Base-by-base conservation (phyloP, 2,113 vertebrate genomes). In the Hepsetus odoe region DNA sequence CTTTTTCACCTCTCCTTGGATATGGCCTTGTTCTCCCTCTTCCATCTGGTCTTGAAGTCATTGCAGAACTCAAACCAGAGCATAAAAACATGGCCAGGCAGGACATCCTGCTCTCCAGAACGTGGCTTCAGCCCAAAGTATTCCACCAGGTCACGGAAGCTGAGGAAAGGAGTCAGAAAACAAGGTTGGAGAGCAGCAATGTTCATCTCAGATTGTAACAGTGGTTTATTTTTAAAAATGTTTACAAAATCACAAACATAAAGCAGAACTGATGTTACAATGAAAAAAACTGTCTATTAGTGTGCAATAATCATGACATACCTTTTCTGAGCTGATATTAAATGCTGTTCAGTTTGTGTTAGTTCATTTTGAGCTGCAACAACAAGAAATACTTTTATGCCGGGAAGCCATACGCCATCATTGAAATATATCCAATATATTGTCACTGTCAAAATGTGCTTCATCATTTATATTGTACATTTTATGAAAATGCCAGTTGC, bases 41-140 rank as follows among this genome's bases (percentile, higher is more conserved):
- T 98, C 97, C 97, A 99, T 83, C 95, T 93, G 51, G 85, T 91
- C 92, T 98, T 98, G 89, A 99, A 96, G 90, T 99, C 98, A 7
- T 92, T 92, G 85, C 96, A 96, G 92, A 99, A 99, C 86, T 99
- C 98, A 2, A 97, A 97, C 98, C 98, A 99, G 80, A 98, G 91
- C 86, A 87, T 95, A 90, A 99, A 98, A 91, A 98, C 89, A 24
- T 95, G 91, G 85, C 88, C 90, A 9, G 94, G 90, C 4, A 91
- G 92, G 88, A 95, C 90, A 80, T 96, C 95, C 83, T 93, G 95
- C 88, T 98, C 96, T 0, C 94, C 95, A 6, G 91, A 82, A 82
- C 94, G 96, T 77, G 96, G 93, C 90, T 93, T 97, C 85, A 96
- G 89, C 72, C 95, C 95, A 90, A 98, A 98, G 85, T 95, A 98